Evolutionary conservation across 2,888 invertebrate species (phyloP).

Genomic region (Machimus rusticus): DNA sequence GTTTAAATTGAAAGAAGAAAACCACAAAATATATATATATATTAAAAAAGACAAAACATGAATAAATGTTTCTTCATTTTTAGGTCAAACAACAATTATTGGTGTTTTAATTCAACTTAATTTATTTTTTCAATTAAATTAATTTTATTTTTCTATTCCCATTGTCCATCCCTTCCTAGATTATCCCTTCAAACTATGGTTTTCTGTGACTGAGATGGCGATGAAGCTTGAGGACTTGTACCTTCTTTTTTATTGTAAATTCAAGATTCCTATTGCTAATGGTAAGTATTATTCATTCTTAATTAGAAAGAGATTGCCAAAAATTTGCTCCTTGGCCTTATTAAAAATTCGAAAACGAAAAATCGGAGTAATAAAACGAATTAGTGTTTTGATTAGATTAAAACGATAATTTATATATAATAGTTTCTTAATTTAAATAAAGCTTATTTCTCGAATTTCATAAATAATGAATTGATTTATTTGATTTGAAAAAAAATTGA

Average conservation of each 20-base stretch:
- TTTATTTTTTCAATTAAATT: conserved; percentile 33
- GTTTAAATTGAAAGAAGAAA: conserved; percentile 35
- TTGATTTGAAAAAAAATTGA: too few species aligned
- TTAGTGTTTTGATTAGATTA: too few species aligned
- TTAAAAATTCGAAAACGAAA: too few species aligned
- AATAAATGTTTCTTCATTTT: conserved; percentile 79
- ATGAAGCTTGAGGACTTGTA: not conserved
- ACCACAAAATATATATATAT: conserved; percentile 48
- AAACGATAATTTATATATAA: too few species aligned
- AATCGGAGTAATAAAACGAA: too few species aligned
- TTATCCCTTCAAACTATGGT: not conserved
- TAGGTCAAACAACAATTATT: conserved; percentile 68
- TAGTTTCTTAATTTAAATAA: too few species aligned
- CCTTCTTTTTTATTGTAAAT: not conserved
- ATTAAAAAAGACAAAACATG: conserved; percentile 71
- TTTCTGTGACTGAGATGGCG: not conserved
- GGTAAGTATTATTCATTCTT: not conserved
- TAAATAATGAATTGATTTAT: too few species aligned
- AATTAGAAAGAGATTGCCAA: too few species aligned
- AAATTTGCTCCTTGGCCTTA: too few species aligned
- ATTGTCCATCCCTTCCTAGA: not conserved
- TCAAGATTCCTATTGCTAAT: not conserved
- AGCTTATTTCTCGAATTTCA: too few species aligned
- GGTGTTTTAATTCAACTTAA: conserved; percentile 48
- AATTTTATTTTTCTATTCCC: not conserved